A percentile compares a stretch with the other conserved stretches of the same genome.
phyloP scores from a whole-genome alignment of 1,140 invertebrate species.

The Hirudo medicinalis region DNA sequence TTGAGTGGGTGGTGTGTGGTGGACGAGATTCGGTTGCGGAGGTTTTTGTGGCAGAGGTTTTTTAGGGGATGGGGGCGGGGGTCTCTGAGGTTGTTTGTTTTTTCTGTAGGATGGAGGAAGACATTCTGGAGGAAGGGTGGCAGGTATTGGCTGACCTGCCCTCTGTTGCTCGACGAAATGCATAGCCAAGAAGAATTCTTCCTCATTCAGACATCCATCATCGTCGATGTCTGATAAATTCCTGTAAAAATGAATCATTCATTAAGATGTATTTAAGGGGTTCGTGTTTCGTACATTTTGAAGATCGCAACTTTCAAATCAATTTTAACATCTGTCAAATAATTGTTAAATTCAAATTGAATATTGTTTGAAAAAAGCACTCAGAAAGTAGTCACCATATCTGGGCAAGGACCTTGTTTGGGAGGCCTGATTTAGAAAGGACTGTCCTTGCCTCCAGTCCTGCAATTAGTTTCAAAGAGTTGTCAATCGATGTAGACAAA shows the following conservation, averaged over 20 bases:
- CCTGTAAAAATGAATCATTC: slow-evolving; percentile 42
- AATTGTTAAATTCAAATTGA: no score
- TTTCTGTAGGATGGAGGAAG: slow-evolving; percentile 68
- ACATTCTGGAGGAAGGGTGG: slow-evolving; percentile 64
- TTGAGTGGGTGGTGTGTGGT: slow-evolving; percentile 6
- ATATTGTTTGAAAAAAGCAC: no score
- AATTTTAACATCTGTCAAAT: no score
- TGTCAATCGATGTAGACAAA: background rate
- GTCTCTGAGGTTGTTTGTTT: slow-evolving; percentile 18
- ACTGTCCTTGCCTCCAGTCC: slow-evolving; percentile 79
- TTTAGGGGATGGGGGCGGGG: background rate
- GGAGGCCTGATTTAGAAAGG: slow-evolving; percentile 80
- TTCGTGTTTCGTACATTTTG: no score
- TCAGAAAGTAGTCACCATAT: slow-evolving; percentile 59
- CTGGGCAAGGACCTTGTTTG: slow-evolving; percentile 76
- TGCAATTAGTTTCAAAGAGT: slow-evolving; percentile 17
- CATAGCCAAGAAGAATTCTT: slow-evolving; percentile 92
- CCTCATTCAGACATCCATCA: slow-evolving; percentile 78
- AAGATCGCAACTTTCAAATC: no score
- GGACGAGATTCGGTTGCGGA: slow-evolving; percentile 2
- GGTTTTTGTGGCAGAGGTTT: slow-evolving; percentile 3
- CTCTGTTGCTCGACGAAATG: slow-evolving; percentile 76
- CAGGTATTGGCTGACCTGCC: slow-evolving; percentile 58
- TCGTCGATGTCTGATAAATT: slow-evolving; percentile 78
- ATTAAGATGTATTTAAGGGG: no score